These are phyloP conservation scores for Lepidocolaptes lacrymiger DNA, from an alignment of 2,797 vertebrate species.

Conservation along the genomic window DNA sequence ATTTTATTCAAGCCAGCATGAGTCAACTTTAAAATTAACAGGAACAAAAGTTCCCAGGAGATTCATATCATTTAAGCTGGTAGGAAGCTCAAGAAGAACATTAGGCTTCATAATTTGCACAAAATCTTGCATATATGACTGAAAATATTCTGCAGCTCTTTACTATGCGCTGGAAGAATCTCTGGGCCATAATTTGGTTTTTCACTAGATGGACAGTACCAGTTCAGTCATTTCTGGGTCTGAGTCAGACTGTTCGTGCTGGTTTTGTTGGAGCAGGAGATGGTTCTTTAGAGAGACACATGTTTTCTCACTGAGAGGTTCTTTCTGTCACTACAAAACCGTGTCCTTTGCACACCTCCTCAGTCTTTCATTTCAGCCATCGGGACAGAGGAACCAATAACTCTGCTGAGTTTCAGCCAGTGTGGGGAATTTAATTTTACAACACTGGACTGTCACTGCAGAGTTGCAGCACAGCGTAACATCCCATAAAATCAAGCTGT, in stretches of 20 bases:
- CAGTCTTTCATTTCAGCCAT: neutral
- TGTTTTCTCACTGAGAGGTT: neutral
- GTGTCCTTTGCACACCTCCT: neutral
- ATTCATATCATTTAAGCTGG: neutral
- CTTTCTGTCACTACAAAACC: neutral
- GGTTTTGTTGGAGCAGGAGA: neutral
- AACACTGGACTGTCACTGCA: neutral
- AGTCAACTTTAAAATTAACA: neutral
- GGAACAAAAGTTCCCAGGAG: neutral
- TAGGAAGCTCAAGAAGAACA: neutral
- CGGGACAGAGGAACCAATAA: neutral
- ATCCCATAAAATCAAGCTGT: slow-evolving; percentile 17
- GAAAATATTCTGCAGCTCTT: neutral
- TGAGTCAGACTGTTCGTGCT: neutral
- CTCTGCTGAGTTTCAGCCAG: neutral
- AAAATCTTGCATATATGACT: neutral
- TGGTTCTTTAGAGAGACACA: neutral
- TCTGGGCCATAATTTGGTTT: neutral
- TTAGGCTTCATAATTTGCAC: neutral
- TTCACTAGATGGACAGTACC: neutral
- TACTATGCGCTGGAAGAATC: neutral
- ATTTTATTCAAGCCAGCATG: neutral
- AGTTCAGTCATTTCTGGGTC: neutral
- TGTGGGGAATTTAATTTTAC: neutral
- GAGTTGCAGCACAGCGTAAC: neutral